phyloP scores from a whole-genome alignment of 2,888 invertebrate species.

The Elegia similella region DNA sequence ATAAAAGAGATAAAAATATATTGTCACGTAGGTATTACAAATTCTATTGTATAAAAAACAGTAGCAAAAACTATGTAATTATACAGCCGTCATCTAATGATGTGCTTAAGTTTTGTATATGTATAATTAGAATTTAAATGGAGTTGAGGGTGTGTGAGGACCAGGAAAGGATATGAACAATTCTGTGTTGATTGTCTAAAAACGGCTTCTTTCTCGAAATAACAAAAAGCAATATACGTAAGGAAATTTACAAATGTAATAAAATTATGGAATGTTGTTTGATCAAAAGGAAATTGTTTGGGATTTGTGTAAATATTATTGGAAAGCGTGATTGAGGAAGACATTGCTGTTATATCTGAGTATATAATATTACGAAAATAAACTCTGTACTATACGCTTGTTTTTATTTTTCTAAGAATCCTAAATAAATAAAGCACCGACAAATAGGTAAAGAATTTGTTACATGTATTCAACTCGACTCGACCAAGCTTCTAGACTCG shows the following conservation, averaged over 20 bases:
- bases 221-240: slow-evolving; percentile 9
- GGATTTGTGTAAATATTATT: slow-evolving; percentile 69
- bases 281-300: slow-evolving; percentile 34
- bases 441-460: no score
- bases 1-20: slow-evolving; percentile 16
- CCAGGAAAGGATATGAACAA: slow-evolving; percentile 41
- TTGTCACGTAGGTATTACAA: slow-evolving; percentile 16
- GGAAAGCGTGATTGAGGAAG: slow-evolving; percentile 46
- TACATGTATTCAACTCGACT: no score
- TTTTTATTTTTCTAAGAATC: slow-evolving; percentile 42
- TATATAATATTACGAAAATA: slow-evolving; percentile 74
- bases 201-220: not conserved
- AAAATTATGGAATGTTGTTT: slow-evolving; percentile 1
- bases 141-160: slow-evolving; percentile 44
- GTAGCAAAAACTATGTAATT: slow-evolving; percentile 40
- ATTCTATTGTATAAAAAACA: slow-evolving; percentile 14
- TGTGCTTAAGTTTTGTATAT: slow-evolving; percentile 49
- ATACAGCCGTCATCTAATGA: slow-evolving; percentile 60
- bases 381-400: slow-evolving; percentile 68
- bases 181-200: slow-evolving; percentile 26
- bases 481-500: no score
- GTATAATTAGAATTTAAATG: slow-evolving; percentile 52
- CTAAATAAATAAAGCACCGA: not conserved
- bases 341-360: slow-evolving; percentile 71
- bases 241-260: slow-evolving; percentile 4